These are phyloP conservation scores for Dicaeum eximium DNA, from an alignment of 2,113 vertebrate genomes.

Conservation along the genomic window DNA sequence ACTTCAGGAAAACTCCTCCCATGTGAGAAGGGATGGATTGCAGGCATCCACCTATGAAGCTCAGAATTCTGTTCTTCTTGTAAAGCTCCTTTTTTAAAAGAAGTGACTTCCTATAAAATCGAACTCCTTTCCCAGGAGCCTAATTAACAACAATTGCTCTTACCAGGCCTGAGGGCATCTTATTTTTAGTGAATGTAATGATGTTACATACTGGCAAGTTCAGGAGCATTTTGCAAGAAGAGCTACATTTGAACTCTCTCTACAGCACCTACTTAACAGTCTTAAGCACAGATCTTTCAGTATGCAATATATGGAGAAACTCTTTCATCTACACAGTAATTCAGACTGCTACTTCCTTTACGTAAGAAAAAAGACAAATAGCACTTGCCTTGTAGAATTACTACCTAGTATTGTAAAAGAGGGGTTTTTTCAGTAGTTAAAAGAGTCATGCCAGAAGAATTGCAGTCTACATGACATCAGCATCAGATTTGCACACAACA, in stretches of 20 bases:
- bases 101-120: not conserved
- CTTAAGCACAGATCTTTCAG: not conserved
- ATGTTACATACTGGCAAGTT: not conserved
- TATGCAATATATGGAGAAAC: not conserved
- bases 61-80: not conserved
- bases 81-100: constrained; percentile 21
- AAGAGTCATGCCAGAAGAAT: not conserved
- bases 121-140: constrained; percentile 18
- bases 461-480: not conserved
- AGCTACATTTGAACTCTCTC: not conserved
- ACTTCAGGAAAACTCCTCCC: not conserved
- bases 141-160: constrained; percentile 61
- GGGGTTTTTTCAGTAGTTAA: not conserved
- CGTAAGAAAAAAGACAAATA: not conserved
- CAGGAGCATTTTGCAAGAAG: constrained; percentile 28
- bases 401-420: not conserved
- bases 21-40: not conserved
- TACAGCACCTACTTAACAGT: not conserved
- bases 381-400: not conserved
- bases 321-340: not conserved
- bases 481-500: not conserved
- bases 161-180: constrained; percentile 23
- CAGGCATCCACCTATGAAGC: not conserved
- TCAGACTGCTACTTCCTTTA: not conserved
- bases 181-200: constrained; percentile 53